A percentile compares a stretch with the other conserved stretches of the same genome.
Conservation (phyloP, 1,140 invertebrate genomes). For the Hermetia illucens region DNA sequence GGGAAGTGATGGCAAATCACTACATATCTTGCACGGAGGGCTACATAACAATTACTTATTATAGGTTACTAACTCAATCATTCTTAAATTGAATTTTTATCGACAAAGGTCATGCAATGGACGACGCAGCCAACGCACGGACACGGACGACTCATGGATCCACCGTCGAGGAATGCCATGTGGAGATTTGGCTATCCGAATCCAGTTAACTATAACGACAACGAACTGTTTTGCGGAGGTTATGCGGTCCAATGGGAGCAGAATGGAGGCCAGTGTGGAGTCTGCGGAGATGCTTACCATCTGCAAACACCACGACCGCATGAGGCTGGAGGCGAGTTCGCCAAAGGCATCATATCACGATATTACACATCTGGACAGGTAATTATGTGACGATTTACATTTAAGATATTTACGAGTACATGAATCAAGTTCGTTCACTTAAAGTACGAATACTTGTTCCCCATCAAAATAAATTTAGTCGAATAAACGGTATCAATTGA, state of each 20-base stretch:
- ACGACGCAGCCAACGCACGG: conserved; percentile 32
- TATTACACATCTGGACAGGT: conserved; percentile 72
- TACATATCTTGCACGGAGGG: too few relatives aligned
- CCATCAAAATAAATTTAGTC: too few relatives aligned
- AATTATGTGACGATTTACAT: too few relatives aligned
- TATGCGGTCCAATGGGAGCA: conserved; percentile 75
- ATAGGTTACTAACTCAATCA: too few relatives aligned
- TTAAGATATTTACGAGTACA: too few relatives aligned
- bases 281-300: conserved; percentile 77
- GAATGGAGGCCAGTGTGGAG: conserved; percentile 72
- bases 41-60: too few relatives aligned
- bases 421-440: too few relatives aligned
- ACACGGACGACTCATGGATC: conserved; percentile 77
- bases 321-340: conserved; percentile 75
- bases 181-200: conserved; percentile 88
- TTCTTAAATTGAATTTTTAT: too few relatives aligned
- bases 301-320: conserved; percentile 58
- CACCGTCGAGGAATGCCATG: conserved; percentile 80
- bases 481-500: too few relatives aligned
- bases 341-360: conserved; percentile 66
- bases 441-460: too few relatives aligned
- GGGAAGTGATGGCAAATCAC: too few relatives aligned
- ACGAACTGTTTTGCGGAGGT: conserved; percentile 69
- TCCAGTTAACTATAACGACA: conserved; percentile 90
- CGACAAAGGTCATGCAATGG: too few relatives aligned